Conservation (phyloP, 2,797 vertebrate species). For the Sparidentex hasta region DNA sequence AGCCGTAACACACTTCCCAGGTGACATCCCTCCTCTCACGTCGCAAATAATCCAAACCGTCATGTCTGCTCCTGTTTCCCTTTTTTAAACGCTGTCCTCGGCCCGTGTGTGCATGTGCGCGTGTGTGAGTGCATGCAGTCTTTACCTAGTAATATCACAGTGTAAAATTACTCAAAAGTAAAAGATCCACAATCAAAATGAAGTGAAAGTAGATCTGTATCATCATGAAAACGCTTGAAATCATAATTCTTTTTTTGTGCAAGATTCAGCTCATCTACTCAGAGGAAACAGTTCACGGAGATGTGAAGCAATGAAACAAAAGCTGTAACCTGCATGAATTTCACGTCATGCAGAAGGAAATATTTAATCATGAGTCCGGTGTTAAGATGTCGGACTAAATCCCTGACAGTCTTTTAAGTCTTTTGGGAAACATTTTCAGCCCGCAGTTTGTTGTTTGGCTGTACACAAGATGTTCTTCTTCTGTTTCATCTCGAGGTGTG, state of each 20-base stretch:
- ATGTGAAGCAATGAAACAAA: background rate
- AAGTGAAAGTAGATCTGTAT: background rate
- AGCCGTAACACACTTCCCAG: slow-evolving; percentile 77
- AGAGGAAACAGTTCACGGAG: background rate
- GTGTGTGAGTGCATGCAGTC: background rate
- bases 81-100: slow-evolving; percentile 34
- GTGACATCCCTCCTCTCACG: slow-evolving; percentile 72
- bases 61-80: slow-evolving; percentile 66
- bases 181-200: background rate
- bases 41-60: slow-evolving; percentile 74
- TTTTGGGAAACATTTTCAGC: too few species aligned
- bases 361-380: background rate
- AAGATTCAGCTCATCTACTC: background rate
- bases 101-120: background rate
- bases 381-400: too few species aligned
- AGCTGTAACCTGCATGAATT: background rate
- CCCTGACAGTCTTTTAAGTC: too few species aligned
- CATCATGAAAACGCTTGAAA: background rate
- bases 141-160: background rate
- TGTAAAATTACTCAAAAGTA: background rate
- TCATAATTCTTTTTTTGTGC: too few species aligned
- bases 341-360: background rate
- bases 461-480: background rate
- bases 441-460: too few species aligned
- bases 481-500: background rate